Percentiles rank a stretch among this genome's conserved stretches.
phyloP scores from a whole-genome alignment of 2,113 vertebrate species.

The Galemys pyrenaicus region DNA sequence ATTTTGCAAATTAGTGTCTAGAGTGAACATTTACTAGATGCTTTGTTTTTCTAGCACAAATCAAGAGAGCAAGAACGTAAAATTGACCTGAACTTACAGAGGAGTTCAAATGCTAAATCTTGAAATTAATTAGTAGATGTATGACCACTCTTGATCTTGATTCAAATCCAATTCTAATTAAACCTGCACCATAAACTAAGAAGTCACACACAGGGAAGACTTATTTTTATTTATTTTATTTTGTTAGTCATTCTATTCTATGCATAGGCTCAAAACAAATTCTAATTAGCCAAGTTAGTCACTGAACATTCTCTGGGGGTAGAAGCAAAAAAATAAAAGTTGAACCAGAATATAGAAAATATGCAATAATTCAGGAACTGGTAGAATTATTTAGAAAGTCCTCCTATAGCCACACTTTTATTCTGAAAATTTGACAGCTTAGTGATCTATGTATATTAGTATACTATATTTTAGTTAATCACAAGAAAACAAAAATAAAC shows the following conservation, averaged over 20 bases:
- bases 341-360: not conserved
- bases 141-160: constrained; percentile 65
- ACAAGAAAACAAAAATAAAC: not conserved
- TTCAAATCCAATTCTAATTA: constrained; percentile 72
- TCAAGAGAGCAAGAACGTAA: constrained; percentile 33
- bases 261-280: not conserved
- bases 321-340: constrained; percentile 8
- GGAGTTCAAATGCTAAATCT: constrained; percentile 63
- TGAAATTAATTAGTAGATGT: constrained; percentile 73
- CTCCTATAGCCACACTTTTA: not conserved
- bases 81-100: constrained; percentile 64
- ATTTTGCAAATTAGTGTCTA: constrained; percentile 40
- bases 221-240: constrained; percentile 26
- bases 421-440: not conserved
- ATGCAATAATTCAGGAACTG: not conserved
- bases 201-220: not conserved
- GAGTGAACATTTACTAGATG: constrained; percentile 11
- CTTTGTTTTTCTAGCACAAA: constrained; percentile 58
- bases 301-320: not conserved
- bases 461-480: not conserved
- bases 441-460: not conserved
- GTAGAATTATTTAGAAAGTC: not conserved
- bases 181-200: constrained; percentile 49
- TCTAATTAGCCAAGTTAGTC: constrained; percentile 41
- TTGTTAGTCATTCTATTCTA: constrained; percentile 31